Conservation (phyloP, 2,113 vertebrate genomes). For the Loxodonta africana region DNA sequence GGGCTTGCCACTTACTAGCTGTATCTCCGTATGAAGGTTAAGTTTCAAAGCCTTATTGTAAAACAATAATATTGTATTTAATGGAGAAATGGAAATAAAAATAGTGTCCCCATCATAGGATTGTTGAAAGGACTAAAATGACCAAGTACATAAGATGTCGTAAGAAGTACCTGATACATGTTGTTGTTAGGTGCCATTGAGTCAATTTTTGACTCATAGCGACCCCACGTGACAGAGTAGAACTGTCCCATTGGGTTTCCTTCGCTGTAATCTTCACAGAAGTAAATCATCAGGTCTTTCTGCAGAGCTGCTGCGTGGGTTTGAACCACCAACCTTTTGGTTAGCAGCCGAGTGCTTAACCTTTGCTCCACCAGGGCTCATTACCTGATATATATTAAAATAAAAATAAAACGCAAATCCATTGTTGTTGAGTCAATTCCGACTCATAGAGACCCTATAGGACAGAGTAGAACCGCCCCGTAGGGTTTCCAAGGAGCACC, state of each 20-base stretch:
- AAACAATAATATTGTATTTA: conserved; percentile 13
- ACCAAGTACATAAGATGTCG: background rate
- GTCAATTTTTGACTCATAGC: background rate
- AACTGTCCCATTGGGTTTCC: background rate
- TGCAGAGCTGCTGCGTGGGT: background rate
- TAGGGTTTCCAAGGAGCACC: too few species aligned
- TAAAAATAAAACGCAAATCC: too few species aligned
- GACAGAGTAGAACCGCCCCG: too few species aligned
- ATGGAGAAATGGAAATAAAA: conserved; percentile 37
- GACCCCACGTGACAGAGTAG: background rate
- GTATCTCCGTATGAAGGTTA: background rate
- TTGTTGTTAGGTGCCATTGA: background rate
- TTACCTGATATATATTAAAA: background rate
- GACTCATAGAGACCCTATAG: too few species aligned
- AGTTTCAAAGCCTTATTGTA: background rate
- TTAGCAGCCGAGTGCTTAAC: background rate
- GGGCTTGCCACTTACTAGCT: background rate
- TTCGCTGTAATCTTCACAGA: background rate
- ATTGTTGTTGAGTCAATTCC: too few species aligned
- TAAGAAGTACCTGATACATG: background rate
- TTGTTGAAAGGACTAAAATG: background rate
- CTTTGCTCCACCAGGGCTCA: background rate
- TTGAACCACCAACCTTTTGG: background rate
- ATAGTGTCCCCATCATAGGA: background rate
- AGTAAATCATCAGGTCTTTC: background rate